Evolutionary conservation across 2,888 invertebrate species (phyloP), one percentile per base, ranked within the genome.

Genomic region (Portevinia maculata): DNA sequence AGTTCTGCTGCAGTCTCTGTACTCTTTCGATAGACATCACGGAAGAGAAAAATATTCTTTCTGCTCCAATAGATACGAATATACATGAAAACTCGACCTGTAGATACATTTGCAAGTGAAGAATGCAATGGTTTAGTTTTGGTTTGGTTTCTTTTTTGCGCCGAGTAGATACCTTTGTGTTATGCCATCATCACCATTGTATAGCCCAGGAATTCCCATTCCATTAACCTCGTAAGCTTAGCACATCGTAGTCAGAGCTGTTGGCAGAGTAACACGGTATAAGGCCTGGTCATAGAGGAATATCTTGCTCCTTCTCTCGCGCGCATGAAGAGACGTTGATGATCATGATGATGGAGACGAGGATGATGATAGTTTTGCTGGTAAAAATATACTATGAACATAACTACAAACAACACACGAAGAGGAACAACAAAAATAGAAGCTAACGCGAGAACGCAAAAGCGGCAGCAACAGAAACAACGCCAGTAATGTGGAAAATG

Each of bases 61-160:
- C 85, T 84, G 84, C 85, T 84, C 85, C 85, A 85, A 85, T 85
- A 85, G 85, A 79, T 83, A 71, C 76, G 65, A 53, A 76, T 71
- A 53, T 57, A 75, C 70, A 70, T 53, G 64, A 9, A 46, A 71
- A 60, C 32, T 52, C 34, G 19, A 15, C 15, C 53, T 59, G 46
- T 46, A 83, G 81, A 70, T 70, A 64, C 69, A 55, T 37, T 17
- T 39, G 30, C 44, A 73, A 53, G 60, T 60, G 59, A 59, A 21
- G 44, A 60, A 73, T 62, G 83, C 70, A 57, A 71, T 78, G 83
- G 71, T 73, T 83, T 73, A 83, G 83, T 78, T 83, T 83, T 59
- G 59, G 64, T 57, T 74, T 37, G 59, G 57, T 37, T 64, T 76
- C 30, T 55, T 70, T 57, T 30, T 32, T 52, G n/a, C 48, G 11